These are phyloP conservation scores for Amblyopsis hoosieri DNA, from an alignment of 2,797 vertebrate genomes.

Conservation along the genomic window DNA sequence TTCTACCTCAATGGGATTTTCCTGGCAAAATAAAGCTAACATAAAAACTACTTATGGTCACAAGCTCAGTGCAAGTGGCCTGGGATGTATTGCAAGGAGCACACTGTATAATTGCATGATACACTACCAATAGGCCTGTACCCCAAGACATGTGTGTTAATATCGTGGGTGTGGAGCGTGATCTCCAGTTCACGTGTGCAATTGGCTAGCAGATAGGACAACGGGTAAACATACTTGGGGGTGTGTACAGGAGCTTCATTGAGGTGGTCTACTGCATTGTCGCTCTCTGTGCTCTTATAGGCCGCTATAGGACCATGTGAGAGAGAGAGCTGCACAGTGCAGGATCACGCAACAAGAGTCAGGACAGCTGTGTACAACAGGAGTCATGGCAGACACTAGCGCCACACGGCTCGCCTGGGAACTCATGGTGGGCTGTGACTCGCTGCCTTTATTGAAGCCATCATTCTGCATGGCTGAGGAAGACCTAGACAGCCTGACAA, in stretches of 20 bases:
- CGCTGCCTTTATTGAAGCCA: constrained; percentile 54
- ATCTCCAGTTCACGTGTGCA: constrained; percentile 11
- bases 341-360: constrained; percentile 25
- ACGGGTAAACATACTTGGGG: no score
- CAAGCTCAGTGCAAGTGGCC: constrained; percentile 27
- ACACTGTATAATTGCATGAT: constrained; percentile 15
- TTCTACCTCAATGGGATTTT: no score
- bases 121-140: constrained; percentile 34
- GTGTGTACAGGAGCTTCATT: no score
- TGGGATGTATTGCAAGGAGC: constrained; percentile 26
- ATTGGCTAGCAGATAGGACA: constrained; percentile 5
- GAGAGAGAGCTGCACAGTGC: constrained; percentile 40
- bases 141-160: constrained; percentile 42
- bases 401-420: constrained; percentile 29
- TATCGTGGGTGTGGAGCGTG: constrained; percentile 46
- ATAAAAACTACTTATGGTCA: no score
- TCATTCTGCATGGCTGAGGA: constrained; percentile 50
- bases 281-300: constrained; percentile 5
- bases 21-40: no score
- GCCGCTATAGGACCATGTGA: constrained; percentile 15
- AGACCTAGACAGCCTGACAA: constrained; percentile 41
- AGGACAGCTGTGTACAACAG: constrained; percentile 47
- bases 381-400: constrained; percentile 43
- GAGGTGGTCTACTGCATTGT: no score
- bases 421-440: constrained; percentile 20